Conservation (phyloP, 2,888 invertebrate species). For the Merodon equestris region DNA sequence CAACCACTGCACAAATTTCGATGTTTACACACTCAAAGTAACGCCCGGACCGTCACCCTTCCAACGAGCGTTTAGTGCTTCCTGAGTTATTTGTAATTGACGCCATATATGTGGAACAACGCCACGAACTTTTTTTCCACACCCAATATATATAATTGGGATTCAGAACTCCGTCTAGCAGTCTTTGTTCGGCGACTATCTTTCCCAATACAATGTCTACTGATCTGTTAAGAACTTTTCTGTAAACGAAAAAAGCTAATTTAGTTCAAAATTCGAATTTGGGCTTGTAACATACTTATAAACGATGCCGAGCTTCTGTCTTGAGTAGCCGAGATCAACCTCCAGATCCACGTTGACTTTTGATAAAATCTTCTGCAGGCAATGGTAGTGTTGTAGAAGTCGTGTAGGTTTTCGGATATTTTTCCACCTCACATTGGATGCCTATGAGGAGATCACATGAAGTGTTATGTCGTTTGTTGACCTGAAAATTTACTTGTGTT, state of each 20-base stretch:
- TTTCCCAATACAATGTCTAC: slow-evolving; percentile 90
- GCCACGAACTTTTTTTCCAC: no score
- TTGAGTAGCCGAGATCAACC: slow-evolving; percentile 80
- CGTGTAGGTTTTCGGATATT: slow-evolving; percentile 83
- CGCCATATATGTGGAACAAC: no score
- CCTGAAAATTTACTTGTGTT: slow-evolving; percentile 71
- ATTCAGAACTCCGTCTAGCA: slow-evolving; percentile 85
- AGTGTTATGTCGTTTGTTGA: slow-evolving; percentile 90
- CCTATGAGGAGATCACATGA: slow-evolving; percentile 85
- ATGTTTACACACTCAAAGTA: no score
- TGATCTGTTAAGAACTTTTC: no score
- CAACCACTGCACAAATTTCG: no score
- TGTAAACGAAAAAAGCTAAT: no score
- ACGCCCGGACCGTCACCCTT: no score
- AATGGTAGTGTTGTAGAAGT: slow-evolving; percentile 86
- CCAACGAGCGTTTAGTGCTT: no score
- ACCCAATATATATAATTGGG: slow-evolving; percentile 55
- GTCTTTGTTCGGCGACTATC: slow-evolving; percentile 86
- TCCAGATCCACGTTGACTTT: slow-evolving; percentile 83
- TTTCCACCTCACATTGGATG: slow-evolving; percentile 84
- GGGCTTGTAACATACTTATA: slow-evolving; percentile 75
- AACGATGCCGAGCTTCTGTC: slow-evolving; percentile 80
- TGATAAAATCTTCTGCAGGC: slow-evolving; percentile 82
- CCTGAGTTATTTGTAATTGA: no score
- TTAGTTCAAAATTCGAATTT: no score